Evolutionary conservation across 2,888 invertebrate genomes (phyloP).

Genomic region (Pristionchus fissidentatus): DNA sequence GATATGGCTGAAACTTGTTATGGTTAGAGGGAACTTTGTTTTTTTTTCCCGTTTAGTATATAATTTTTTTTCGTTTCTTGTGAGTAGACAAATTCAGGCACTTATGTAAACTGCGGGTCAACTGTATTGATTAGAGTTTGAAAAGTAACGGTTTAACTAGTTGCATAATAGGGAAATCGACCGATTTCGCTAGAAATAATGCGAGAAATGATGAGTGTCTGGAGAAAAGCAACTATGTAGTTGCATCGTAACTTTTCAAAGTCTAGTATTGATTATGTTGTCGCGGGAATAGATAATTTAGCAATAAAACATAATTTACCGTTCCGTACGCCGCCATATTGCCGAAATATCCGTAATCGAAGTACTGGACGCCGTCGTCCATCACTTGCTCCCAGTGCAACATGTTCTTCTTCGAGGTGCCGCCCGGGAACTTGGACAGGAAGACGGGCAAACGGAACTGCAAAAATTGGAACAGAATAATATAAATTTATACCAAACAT

Average conservation of each 20-base stretch:
- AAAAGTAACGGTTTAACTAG: neutral
- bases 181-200: too few species aligned
- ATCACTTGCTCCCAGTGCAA: neutral
- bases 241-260: too few species aligned
- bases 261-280: too few species aligned
- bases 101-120: neutral
- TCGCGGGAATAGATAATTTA: too few species aligned
- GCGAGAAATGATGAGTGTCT: neutral
- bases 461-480: too few species aligned
- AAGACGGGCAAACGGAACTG: neutral
- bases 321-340: conserved; percentile 12
- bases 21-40: too few species aligned
- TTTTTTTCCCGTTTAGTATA: too few species aligned
- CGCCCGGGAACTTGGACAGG: neutral
- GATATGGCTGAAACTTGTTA: neutral
- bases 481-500: too few species aligned
- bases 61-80: too few species aligned
- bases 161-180: neutral
- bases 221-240: too few species aligned
- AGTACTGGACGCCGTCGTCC: neutral
- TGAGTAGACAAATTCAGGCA: too few species aligned
- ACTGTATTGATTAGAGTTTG: neutral
- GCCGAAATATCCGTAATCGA: neutral
- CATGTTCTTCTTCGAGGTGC: neutral
- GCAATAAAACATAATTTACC: neutral